These are phyloP conservation scores for Pachypanchax playfairii DNA, from an alignment of 2,113 vertebrate species.

Conservation along the genomic window DNA sequence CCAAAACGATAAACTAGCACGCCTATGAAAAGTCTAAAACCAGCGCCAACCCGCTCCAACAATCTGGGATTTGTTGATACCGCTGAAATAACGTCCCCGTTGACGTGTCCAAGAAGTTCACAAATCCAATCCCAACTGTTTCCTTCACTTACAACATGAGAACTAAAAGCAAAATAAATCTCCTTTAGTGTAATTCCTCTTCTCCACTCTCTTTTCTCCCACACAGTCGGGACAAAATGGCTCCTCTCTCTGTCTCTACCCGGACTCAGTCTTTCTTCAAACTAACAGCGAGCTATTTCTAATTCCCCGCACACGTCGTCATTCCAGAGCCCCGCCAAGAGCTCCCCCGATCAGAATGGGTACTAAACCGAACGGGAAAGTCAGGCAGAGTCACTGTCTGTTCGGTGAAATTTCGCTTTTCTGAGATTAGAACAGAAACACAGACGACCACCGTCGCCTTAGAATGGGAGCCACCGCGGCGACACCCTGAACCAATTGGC, in stretches of 20 bases:
- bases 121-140: conserved; percentile 33
- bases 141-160: conserved; percentile 46
- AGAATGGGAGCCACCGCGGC: conserved; percentile 80
- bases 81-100: conserved; percentile 41
- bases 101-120: conserved; percentile 51
- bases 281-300: conserved; percentile 80
- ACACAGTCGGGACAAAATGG: conserved; percentile 87
- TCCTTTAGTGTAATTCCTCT: conserved; percentile 67
- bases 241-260: conserved; percentile 72
- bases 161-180: conserved; percentile 54
- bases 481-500: conserved; percentile 73
- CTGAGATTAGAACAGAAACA: conserved; percentile 65
- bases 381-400: conserved; percentile 34
- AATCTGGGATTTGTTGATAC: conserved; percentile 71
- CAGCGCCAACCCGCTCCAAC: conserved; percentile 55
- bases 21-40: conserved; percentile 46
- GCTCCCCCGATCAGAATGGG: conserved; percentile 39
- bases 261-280: conserved; percentile 81
- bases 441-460: conserved; percentile 84
- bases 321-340: conserved; percentile 67
- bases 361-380: conserved; percentile 31
- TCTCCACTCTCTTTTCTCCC: conserved; percentile 77
- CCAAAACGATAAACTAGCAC: conserved; percentile 37
- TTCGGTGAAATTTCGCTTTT: conserved; percentile 24
- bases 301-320: conserved; percentile 76